phyloP scores from a whole-genome alignment of 2,113 vertebrate genomes.

The Chrysemys picta region DNA sequence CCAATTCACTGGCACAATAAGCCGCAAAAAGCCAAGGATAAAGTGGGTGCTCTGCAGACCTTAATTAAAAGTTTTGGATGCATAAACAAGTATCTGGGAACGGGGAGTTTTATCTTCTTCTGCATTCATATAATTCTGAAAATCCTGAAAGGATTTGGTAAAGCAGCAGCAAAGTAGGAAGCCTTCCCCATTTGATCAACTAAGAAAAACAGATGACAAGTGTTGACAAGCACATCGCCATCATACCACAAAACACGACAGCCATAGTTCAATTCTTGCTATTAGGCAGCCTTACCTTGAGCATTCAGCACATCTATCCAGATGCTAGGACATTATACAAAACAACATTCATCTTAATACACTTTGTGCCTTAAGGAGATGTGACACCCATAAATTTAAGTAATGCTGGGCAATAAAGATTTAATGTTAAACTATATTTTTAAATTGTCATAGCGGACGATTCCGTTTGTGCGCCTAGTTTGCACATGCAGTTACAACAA shows the following conservation, averaged over 20 bases:
- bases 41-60: not conserved
- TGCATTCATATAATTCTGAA: not conserved
- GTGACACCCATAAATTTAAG: not conserved
- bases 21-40: not conserved
- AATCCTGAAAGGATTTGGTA: not conserved
- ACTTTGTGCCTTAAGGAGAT: not conserved
- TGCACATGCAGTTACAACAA: not conserved
- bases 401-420: not conserved
- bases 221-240: not conserved
- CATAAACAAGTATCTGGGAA: not conserved
- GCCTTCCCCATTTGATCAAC: not conserved
- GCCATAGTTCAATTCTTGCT: not conserved
- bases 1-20: not conserved
- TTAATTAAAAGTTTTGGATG: not conserved
- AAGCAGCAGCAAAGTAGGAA: not conserved
- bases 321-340: not conserved
- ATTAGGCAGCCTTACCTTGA: not conserved
- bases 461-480: not conserved
- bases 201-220: not conserved
- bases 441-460: rapidly evolving
- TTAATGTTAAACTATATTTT: not conserved
- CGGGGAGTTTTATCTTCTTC: not conserved
- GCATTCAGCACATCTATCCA: not conserved
- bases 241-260: not conserved
- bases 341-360: not conserved